These are phyloP conservation scores for Ypsolopha scabrella DNA, from an alignment of 2,888 invertebrate genomes.

Conservation along the genomic window DNA sequence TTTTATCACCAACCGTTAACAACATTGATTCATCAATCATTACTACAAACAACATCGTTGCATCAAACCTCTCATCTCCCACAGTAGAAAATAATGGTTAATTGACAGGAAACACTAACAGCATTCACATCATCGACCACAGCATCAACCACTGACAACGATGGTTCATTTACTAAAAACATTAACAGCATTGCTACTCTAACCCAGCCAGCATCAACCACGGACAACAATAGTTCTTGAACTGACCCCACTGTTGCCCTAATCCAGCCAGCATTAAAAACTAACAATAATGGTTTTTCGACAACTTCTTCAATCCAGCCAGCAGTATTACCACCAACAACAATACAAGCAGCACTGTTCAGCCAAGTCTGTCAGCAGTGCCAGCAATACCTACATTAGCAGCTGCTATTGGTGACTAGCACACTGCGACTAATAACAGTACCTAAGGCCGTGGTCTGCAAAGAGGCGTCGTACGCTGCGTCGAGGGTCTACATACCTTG, in stretches of 20 bases:
- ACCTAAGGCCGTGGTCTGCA: no score
- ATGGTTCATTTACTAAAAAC: constrained; percentile 4
- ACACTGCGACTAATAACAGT: constrained; percentile 2
- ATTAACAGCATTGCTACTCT: constrained; percentile 1
- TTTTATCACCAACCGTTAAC: constrained; percentile 3
- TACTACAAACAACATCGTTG: constrained; percentile 5
- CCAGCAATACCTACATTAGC: neutral
- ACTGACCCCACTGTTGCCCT: constrained; percentile 3
- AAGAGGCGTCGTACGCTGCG: no score
- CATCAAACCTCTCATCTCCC: constrained; percentile 6
- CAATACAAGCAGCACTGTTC: constrained; percentile 1
- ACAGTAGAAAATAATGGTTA: constrained; percentile 4
- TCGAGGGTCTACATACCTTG: no score
- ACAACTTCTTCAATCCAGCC: constrained; percentile 4
- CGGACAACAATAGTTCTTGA: constrained; percentile 3
- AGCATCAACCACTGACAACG: constrained; percentile 3
- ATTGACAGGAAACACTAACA: constrained; percentile 1
- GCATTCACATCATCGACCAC: neutral
- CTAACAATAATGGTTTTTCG: neutral
- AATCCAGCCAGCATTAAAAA: constrained; percentile 3
- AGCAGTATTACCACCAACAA: neutral
- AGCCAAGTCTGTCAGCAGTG: neutral
- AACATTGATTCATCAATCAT: constrained; percentile 4
- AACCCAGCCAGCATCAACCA: constrained; percentile 1
- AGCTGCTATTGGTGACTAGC: constrained; percentile 1